Evolutionary conservation across 2,113 vertebrate genomes (phyloP).

Genomic region (Pyxicephalus adspersus): DNA sequence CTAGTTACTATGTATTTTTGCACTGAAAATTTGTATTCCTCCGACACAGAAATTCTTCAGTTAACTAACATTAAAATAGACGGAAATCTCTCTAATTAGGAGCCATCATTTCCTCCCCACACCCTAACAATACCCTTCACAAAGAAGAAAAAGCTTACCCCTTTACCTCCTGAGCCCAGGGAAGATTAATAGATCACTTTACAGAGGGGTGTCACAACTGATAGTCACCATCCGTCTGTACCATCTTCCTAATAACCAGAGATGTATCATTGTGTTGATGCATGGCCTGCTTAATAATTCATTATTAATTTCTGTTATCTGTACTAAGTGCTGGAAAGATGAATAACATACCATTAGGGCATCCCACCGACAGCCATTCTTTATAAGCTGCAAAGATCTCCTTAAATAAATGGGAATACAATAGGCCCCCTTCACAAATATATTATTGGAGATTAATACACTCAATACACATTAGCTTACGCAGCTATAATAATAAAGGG

Average conservation of each 20-base stretch:
- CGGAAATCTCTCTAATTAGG: constrained; percentile 45
- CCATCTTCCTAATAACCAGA: constrained; percentile 59
- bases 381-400: constrained; percentile 27
- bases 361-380: constrained; percentile 37
- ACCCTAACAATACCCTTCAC: too few species aligned
- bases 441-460: constrained; percentile 47
- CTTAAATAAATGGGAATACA: constrained; percentile 11
- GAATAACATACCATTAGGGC: constrained; percentile 50
- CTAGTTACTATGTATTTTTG: too few species aligned
- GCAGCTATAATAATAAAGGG: neutral
- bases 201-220: constrained; percentile 6
- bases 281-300: constrained; percentile 49
- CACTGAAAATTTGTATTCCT: neutral
- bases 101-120: neutral
- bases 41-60: constrained; percentile 51
- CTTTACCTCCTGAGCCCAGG: neutral
- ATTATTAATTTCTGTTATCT: constrained; percentile 57
- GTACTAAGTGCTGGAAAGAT: constrained; percentile 57
- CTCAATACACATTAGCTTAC: neutral
- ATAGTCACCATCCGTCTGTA: constrained; percentile 51
- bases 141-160: too few species aligned
- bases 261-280: constrained; percentile 55
- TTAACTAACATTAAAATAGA: constrained; percentile 51
- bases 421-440: neutral
- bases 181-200: constrained; percentile 9